Conservation (phyloP, 2,888 invertebrate genomes). For the Capitulum mitella region DNA sequence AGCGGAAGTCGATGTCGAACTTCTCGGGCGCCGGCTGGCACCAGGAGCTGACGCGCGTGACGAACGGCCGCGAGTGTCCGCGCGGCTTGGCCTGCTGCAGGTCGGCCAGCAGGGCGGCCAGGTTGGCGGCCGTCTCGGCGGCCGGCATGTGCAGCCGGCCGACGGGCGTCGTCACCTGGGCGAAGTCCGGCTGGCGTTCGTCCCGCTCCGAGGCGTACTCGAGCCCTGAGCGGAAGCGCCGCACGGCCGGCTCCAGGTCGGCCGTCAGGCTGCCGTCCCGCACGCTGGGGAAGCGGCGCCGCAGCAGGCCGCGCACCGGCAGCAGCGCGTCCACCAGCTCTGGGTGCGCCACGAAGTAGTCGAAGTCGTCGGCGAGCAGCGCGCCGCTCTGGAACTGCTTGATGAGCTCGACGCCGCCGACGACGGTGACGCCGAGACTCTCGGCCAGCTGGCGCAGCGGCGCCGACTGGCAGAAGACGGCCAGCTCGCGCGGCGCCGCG, state of each 20-base stretch:
- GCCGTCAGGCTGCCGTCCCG: conserved; percentile 53
- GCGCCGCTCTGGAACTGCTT: conserved; percentile 56
- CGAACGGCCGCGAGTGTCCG: neutral
- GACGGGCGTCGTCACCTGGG: conserved; percentile 8
- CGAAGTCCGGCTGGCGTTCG: conserved; percentile 63
- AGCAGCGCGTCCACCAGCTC: conserved; percentile 69
- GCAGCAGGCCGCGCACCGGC: conserved; percentile 66
- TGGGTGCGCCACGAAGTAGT: conserved; percentile 67
- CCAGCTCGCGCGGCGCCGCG: conserved; percentile 58
- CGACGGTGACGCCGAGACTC: conserved; percentile 63
- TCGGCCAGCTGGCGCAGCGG: conserved; percentile 54
- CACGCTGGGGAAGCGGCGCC: conserved; percentile 62
- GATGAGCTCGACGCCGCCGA: conserved; percentile 65
- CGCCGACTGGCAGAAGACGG: conserved; percentile 65
- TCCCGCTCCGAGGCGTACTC: conserved; percentile 57
- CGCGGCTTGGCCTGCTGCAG: neutral
- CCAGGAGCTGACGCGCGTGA: neutral
- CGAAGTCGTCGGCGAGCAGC: conserved; percentile 53
- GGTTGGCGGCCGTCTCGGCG: neutral
- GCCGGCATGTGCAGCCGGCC: neutral
- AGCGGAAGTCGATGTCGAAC: conserved; percentile 29
- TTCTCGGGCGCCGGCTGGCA: conserved; percentile 3
- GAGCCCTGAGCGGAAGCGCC: conserved; percentile 60
- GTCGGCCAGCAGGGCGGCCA: neutral
- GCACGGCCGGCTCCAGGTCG: conserved; percentile 56